Evolutionary conservation across 2,113 vertebrate genomes (phyloP), one percentile per base, ranked within the genome.

Genomic region (Microtus richardsoni): DNA sequence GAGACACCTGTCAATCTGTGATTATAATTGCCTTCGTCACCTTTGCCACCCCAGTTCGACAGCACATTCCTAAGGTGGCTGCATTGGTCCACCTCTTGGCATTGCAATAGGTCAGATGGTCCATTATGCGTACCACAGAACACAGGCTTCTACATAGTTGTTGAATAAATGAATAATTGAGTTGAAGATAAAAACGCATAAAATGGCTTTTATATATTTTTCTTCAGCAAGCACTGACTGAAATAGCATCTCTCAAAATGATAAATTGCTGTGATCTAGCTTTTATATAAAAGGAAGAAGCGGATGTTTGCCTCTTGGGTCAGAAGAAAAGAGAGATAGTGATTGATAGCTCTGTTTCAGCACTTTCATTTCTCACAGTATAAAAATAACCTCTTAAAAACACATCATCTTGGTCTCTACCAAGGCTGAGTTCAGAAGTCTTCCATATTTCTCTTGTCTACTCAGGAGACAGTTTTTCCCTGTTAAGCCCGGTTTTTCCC

Each of bases 201-300:
- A 47, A 44, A 89, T 78, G 11, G 78, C 22, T 88, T 87, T 93
- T 75, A 68, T n/a, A 82, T 0, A 33, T 28, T 93, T 93, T 80
- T 54, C 47, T 39, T 87, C 19, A 54, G 44, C 39, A 16, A 88
- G 2, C 41, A 87, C 21, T 36, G 73, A 78, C 58, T 24, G 78
- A 93, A 94, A 91, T 39, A 87, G 33, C 95, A 88, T 85, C n/a
- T 39, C 11, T 83, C 41, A 91, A 94, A 96, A 95, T 85, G 41
- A 82, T 80, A 92, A 30, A 58, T 85, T 54, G 92, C 71, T 75
- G 39, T 70, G 60, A 89, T 78, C 71, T 49, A 79, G 8, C 24
- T 86, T 88, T 88, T 21, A 44, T 84, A 66, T 77, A 86, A 78
- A 88, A 70, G 36, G 19, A 73, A 21, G 4, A 60, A 86, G n/a